These are phyloP conservation scores for Leptocoma aspasia DNA, from an alignment of 2,113 vertebrate species.

Conservation along the genomic window DNA sequence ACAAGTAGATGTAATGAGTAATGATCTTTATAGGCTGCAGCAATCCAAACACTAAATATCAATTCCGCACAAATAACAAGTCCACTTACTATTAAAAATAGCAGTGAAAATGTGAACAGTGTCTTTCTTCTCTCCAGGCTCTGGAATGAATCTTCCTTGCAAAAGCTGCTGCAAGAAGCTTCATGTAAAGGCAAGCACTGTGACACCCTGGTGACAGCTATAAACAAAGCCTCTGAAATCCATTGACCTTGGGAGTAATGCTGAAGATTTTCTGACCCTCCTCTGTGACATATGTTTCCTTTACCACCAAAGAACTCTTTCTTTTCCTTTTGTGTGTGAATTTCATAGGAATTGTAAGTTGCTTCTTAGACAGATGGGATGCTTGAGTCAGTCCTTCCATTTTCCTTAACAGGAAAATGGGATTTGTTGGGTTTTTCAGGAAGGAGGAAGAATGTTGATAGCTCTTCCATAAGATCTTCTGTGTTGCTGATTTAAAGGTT, in stretches of 20 bases:
- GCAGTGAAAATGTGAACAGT: slow-evolving; percentile 15
- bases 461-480: background rate
- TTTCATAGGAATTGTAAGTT: background rate
- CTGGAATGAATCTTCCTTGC: background rate
- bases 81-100: background rate
- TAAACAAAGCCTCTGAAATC: background rate
- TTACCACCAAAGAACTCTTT: background rate
- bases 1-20: background rate
- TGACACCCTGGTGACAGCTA: background rate
- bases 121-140: background rate
- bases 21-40: background rate
- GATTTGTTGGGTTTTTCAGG: background rate
- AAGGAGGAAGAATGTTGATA: background rate
- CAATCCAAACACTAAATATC: background rate
- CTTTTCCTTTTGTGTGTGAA: background rate
- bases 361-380: background rate
- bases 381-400: background rate
- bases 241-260: fast-evolving
- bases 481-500: background rate
- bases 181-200: background rate
- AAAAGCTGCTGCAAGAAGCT: slow-evolving; percentile 10
- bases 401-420: background rate
- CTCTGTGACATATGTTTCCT: background rate
- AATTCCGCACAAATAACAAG: background rate
- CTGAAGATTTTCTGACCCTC: background rate